phyloP scores from a whole-genome alignment of 2,113 vertebrate species.

The Chelonoidis abingdonii region DNA sequence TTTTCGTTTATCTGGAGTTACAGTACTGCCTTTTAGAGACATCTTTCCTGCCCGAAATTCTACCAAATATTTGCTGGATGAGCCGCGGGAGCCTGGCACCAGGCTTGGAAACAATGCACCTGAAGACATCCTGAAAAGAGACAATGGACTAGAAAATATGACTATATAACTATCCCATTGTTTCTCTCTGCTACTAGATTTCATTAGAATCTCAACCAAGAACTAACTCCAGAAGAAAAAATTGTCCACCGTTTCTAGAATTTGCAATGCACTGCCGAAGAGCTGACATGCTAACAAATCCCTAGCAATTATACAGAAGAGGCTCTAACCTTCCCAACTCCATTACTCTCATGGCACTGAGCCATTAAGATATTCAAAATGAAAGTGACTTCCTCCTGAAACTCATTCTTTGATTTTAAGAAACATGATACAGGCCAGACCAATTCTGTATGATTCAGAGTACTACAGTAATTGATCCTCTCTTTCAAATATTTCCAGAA shows the following conservation, averaged over 20 bases:
- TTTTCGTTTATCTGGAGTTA: conserved; percentile 97
- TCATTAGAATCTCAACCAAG: not conserved
- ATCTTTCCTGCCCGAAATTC: conserved; percentile 98
- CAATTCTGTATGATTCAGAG: not conserved
- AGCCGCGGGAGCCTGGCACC: conserved; percentile 93
- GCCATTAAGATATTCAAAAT: fast-evolving
- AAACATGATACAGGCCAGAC: not conserved
- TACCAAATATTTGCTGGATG: conserved; percentile 95
- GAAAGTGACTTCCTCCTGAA: fast-evolving
- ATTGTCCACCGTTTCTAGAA: not conserved
- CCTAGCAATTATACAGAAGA: not conserved
- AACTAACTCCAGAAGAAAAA: fast-evolving
- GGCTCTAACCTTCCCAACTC: fast-evolving
- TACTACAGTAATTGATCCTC: fast-evolving
- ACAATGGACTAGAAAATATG: not conserved
- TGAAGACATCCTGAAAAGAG: conserved; percentile 87
- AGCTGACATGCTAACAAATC: fast-evolving
- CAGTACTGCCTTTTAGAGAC: conserved; percentile 94
- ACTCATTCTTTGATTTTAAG: fast-evolving
- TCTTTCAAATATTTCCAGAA: not conserved
- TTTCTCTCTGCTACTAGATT: fast-evolving
- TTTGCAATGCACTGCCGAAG: not conserved
- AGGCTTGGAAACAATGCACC: conserved; percentile 96
- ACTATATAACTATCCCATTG: fast-evolving
- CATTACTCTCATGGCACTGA: fast-evolving